phyloP scores from a whole-genome alignment of 2,797 vertebrate genomes.

The Leucoraja ocellata region DNA sequence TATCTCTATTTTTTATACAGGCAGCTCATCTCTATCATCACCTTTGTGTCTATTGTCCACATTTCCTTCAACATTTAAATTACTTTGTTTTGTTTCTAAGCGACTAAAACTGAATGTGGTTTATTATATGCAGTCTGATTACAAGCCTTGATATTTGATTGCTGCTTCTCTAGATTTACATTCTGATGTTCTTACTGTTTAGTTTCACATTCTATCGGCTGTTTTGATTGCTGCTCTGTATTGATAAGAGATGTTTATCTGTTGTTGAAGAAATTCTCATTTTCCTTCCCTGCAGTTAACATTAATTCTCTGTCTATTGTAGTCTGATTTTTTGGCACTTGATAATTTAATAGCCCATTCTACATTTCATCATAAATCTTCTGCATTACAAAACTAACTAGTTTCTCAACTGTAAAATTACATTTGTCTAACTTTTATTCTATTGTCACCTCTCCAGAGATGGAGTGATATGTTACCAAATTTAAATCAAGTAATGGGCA shows the following conservation, averaged over 20 bases:
- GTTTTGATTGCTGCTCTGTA: too few relatives aligned
- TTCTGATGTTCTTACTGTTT: not conserved
- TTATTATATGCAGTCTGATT: not conserved
- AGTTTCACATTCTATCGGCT: too few relatives aligned
- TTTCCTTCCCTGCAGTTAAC: not conserved
- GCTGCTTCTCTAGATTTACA: not conserved
- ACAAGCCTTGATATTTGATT: not conserved
- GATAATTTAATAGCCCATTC: not conserved
- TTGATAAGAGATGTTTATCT: not conserved
- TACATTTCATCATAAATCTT: not conserved
- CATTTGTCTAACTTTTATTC: not conserved
- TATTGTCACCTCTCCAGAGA: not conserved
- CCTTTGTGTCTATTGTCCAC: not conserved
- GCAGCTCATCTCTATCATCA: not conserved
- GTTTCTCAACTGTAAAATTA: not conserved
- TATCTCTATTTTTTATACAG: too few relatives aligned
- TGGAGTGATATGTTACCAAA: not conserved
- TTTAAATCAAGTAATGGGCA: not conserved
- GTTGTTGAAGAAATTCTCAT: not conserved
- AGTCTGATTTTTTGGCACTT: not conserved
- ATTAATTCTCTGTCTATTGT: not conserved
- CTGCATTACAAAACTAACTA: not conserved
- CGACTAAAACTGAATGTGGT: not conserved
- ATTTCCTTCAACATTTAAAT: not conserved
- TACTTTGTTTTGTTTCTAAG: not conserved